Base-by-base conservation (phyloP, 2,888 invertebrate species). In the Meghimatium bilineatum region DNA sequence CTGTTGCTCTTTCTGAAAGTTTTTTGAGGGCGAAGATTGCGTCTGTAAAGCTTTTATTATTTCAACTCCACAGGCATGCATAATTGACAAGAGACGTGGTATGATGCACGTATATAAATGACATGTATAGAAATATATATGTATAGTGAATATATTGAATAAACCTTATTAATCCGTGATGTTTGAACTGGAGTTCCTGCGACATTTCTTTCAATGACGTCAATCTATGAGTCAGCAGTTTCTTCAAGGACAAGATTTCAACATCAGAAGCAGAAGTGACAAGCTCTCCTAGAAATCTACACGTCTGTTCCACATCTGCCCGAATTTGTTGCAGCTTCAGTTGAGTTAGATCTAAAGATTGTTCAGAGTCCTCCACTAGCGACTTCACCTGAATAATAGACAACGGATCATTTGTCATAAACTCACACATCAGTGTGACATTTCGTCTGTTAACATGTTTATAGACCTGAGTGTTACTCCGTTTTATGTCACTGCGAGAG, bases 241-340 rank as follows among this genome's bases (percentile, higher is more conserved):
- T 81, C 44, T 86, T 86, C 74, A 85, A 71, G 44, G 83, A 83
- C 71, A 86, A 80, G 23, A 86, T 84, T 60, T 86, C 86, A 49
- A 78, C 67, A 76, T 86, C 86, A 14, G 86, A 76, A 14, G 83
- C 85, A 6, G 72, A 66, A 56, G 79, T 78, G 2, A 86, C 77
- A 23, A 86, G 77, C 17, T 86, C 85, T 1, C 83, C 81, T 49
- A 86, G 83, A 26, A 86, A 83, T n/a, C 63, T 63, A 60, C 86
- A 86, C 17, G 86, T 86, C 44, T 85, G 81, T 34, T 83, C 82
- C n/a, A 86, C 86, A 67, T 85, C 86, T 52, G 69, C 66, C n/a
- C 83, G 74, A 49, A 81, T 71, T 26, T 86, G 71, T 75, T 82
- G 76, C 38, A 86, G 76, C 32, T 83, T 82, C 36, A 67, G 60